phyloP scores from a whole-genome alignment of 2,113 vertebrate species.

The Eleginops maclovinus region DNA sequence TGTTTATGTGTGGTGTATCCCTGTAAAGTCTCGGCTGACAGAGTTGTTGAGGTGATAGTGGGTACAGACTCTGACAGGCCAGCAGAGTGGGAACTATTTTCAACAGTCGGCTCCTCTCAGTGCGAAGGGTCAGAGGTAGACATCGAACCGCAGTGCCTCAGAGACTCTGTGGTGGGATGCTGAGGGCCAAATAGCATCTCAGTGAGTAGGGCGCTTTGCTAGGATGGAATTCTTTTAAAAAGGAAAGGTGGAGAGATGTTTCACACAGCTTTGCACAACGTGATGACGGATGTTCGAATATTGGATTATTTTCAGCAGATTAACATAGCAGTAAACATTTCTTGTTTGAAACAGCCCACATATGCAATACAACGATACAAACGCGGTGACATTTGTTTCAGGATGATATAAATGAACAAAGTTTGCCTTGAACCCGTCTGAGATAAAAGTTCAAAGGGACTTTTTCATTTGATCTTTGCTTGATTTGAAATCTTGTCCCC shows the following conservation, averaged over 20 bases:
- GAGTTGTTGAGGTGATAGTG: slow-evolving; percentile 41
- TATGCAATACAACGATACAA: neutral
- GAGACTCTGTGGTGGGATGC: slow-evolving; percentile 1
- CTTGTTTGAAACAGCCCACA: neutral
- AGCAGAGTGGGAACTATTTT: slow-evolving; percentile 37
- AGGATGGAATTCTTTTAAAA: neutral
- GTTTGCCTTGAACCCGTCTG: neutral
- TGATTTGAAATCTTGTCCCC: neutral
- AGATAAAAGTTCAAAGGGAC: neutral
- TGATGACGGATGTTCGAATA: neutral
- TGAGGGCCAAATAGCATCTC: slow-evolving; percentile 20
- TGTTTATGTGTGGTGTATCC: slow-evolving; percentile 13
- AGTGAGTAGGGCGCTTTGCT: neutral
- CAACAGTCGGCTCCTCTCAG: slow-evolving; percentile 35
- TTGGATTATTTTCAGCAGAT: neutral
- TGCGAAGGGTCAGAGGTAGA: slow-evolving; percentile 42
- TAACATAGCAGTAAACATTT: neutral
- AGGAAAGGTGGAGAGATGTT: neutral
- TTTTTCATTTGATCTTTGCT: neutral
- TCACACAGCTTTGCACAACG: neutral
- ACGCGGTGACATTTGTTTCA: neutral
- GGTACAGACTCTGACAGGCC: slow-evolving; percentile 37
- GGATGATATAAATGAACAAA: neutral
- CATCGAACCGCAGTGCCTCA: neutral
- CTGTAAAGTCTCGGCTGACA: slow-evolving; percentile 33